Evolutionary conservation across 2,888 invertebrate genomes (phyloP).

Genomic region (Agrypnus murinus): DNA sequence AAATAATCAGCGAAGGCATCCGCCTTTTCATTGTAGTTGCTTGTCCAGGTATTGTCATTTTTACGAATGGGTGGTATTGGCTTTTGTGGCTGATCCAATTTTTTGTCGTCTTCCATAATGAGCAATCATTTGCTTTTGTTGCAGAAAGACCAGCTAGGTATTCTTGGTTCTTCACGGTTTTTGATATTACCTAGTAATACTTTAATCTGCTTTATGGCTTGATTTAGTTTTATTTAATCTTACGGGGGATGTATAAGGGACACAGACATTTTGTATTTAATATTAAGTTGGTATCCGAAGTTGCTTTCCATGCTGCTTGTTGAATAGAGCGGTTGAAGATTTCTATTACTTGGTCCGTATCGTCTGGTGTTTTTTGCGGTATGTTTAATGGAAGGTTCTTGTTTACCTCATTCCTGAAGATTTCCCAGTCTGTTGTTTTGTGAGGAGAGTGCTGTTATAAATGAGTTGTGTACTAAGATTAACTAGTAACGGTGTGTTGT

Average conservation of each 20-base stretch:
- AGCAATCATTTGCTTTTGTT: constrained; percentile 23
- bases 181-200: constrained; percentile 5
- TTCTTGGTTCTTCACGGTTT: constrained; percentile 19
- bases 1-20: background rate
- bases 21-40: no score
- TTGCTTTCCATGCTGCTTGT: constrained; percentile 23
- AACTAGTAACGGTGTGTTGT: no score
- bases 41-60: constrained; percentile 17
- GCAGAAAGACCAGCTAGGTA: constrained; percentile 24
- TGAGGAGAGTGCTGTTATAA: background rate
- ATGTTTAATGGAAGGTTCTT: constrained; percentile 7
- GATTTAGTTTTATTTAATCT: constrained; percentile 15
- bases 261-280: constrained; percentile 5
- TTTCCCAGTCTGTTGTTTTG: constrained; percentile 20
- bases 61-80: constrained; percentile 16
- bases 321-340: constrained; percentile 25
- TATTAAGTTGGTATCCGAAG: constrained; percentile 13
- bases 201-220: no score
- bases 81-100: constrained; percentile 16
- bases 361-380: constrained; percentile 23
- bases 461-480: constrained; percentile 8
- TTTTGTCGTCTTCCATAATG: constrained; percentile 14
- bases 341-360: background rate
- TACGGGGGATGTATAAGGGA: constrained; percentile 11
- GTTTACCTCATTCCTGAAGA: constrained; percentile 14